Percentiles rank a stretch among this genome's conserved stretches.
Evolutionary conservation across 2,888 invertebrate species (phyloP).

Genomic region (Nycteola revayana): DNA sequence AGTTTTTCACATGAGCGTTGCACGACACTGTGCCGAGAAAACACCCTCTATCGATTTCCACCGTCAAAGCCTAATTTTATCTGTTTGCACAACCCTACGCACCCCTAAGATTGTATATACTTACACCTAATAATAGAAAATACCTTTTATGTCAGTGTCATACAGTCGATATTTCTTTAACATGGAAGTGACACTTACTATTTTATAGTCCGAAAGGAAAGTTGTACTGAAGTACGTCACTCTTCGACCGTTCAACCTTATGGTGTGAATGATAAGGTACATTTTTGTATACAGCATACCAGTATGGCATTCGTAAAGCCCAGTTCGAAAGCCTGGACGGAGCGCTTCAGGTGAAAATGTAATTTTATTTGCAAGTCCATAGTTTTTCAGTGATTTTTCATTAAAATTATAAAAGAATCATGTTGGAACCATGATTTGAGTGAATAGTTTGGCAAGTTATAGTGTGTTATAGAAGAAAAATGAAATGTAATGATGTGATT

Average conservation of each 20-base stretch:
- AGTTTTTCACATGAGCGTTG: not conserved
- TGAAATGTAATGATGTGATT: no score
- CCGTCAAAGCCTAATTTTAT: constrained; percentile 63
- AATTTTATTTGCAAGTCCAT: constrained; percentile 13
- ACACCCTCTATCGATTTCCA: constrained; percentile 69
- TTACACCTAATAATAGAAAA: not conserved
- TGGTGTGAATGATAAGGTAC: not conserved
- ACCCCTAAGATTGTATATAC: constrained; percentile 11
- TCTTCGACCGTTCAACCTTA: constrained; percentile 13
- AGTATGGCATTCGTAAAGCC: constrained; percentile 11
- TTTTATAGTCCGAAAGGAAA: constrained; percentile 1
- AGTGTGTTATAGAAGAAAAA: no score
- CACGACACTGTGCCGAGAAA: constrained; percentile 43
- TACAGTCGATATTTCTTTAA: constrained; percentile 4
- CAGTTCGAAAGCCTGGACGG: constrained; percentile 10
- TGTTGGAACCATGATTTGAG: no score
- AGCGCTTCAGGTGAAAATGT: constrained; percentile 33
- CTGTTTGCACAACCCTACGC: constrained; percentile 44
- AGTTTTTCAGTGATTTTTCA: constrained; percentile 15
- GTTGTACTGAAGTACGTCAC: constrained; percentile 5
- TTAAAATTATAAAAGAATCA: constrained; percentile 10
- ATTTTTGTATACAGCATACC: constrained; percentile 7
- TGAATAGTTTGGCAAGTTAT: no score
- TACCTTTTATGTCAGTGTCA: not conserved
- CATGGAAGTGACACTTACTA: not conserved